Base-by-base conservation (phyloP, 2,888 invertebrate genomes). In the Syrphus vitripennis region DNA sequence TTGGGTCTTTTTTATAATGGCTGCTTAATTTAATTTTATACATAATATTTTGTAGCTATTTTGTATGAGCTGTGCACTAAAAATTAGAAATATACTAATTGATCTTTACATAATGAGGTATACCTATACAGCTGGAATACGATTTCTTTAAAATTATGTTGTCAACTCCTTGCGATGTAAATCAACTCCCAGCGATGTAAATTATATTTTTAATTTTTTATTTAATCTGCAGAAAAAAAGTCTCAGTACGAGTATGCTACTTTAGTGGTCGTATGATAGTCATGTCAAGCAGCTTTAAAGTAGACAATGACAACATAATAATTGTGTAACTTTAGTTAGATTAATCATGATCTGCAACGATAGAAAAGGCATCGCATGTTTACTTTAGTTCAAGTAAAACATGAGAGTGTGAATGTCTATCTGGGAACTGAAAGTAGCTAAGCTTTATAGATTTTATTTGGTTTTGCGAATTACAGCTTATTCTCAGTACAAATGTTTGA, bases 311-410 rank as follows among this genome's bases (percentile, higher is more conserved):
- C 37, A 63, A 42, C 24, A 63, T 42, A 76, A 31, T 29, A 14
- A 55, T 48, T 76, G 69, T 29, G 61, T 16, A 55, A 45, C 14
- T 34, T 55, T 10, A 37, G 59, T 21, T 14, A 6, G 9, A 48
- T 55, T 19, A 80, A 59, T 74, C 24, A 5, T 29, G 40, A 31
- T 31, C 50, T 12, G 19, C 21, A 59, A 31, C 50, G 24, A 50
- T 53, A 19, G 42, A 16, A 50, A 79, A 79, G 63, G 16, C 34
- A 61, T 76, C 26, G 21, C 26, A 29, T 7, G 50, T 31, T 67
- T 40, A 80, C 40, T 69, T 63, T 3, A 69, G 61, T 61, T 10
- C 1, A 61, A 10, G 21, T 61, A n/a, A n/a, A 21, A 70, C 70
- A 70, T 42, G 48, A 65, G 65, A 76, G 70, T 63, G 29, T 2